Evolutionary conservation across 2,797 vertebrate genomes (phyloP).

Genomic region (Allobates femoralis): DNA sequence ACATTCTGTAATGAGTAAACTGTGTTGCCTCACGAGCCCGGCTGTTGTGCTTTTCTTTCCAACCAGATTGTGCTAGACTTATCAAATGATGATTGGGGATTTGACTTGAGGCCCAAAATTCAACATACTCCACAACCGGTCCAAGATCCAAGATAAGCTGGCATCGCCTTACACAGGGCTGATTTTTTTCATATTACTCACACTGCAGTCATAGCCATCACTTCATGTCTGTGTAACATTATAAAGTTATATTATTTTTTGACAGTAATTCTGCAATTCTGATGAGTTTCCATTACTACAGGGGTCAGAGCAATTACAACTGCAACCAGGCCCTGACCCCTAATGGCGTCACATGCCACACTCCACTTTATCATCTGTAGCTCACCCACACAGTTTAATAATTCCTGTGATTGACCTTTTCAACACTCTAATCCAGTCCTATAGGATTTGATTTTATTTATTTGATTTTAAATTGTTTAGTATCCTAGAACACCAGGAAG

Average conservation of each 20-base stretch:
- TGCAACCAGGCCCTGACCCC: not conserved
- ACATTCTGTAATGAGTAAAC: not conserved
- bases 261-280: not conserved
- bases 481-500: too few species aligned
- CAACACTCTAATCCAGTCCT: not conserved
- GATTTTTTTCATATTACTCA: not conserved
- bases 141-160: not conserved
- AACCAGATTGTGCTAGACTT: slow-evolving; percentile 1
- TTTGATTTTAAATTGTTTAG: too few species aligned
- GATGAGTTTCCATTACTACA: not conserved
- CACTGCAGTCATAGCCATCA: not conserved
- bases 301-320: not conserved
- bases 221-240: not conserved
- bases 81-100: not conserved
- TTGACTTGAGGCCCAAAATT: not conserved
- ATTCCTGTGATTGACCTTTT: not conserved
- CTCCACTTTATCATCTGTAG: not conserved
- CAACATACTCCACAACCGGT: not conserved
- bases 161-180: not conserved
- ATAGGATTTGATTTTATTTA: too few species aligned
- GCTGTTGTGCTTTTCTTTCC: slow-evolving; percentile 10
- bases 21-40: not conserved
- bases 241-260: not conserved
- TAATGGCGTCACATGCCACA: not conserved
- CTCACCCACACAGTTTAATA: not conserved